Base-by-base conservation (phyloP, 2,888 invertebrate genomes). In the Lasioglossum figueresi region DNA sequence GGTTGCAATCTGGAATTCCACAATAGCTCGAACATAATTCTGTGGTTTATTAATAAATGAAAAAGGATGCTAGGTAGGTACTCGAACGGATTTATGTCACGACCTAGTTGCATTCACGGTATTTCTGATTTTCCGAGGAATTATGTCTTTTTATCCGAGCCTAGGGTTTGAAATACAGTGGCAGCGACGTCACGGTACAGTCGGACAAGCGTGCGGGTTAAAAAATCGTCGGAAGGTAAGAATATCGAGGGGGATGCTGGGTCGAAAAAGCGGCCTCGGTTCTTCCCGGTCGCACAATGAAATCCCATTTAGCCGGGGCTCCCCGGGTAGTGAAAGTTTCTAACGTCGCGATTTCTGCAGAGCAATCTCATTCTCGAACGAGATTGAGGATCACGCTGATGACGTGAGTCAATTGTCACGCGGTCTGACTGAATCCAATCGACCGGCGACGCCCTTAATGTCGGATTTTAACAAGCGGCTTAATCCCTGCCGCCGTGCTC, bases 371-470 rank as follows among this genome's bases (percentile, higher is more conserved):
- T 90, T 80, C 70, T 59, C 80, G 75, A 56, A 84, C 66, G 89
- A 83, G 86, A 90, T 85, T 88, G 86, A 79, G 87, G 85, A 89
- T 89, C 83, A 73, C 84, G 82, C 89, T 91, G 91, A 90, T 88
- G 90, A 91, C 91, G 91, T 91, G 92, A 92, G 91, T 93, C 93
- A 93, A 93, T 93, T 93, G 93, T 93, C 92, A 92, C 92, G 91
- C 91, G 91, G 92, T 88, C 91, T 89, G 92, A 86, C 90, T 92
- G 91, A 93, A 93, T 93, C 93, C 93, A 92, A 93, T 93, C 91
- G 89, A 87, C 90, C 88, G 88, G 88, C 91, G 92, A 91, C 91
- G 92, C 92, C 88, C 91, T 90, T 90, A 90, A 91, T 91, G 82
- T 81, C 85, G 90, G 90, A 91, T 91, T 91, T 91, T 88, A 89